Conservation (phyloP, 2,797 vertebrate genomes). For the Syncerus caffer region DNA sequence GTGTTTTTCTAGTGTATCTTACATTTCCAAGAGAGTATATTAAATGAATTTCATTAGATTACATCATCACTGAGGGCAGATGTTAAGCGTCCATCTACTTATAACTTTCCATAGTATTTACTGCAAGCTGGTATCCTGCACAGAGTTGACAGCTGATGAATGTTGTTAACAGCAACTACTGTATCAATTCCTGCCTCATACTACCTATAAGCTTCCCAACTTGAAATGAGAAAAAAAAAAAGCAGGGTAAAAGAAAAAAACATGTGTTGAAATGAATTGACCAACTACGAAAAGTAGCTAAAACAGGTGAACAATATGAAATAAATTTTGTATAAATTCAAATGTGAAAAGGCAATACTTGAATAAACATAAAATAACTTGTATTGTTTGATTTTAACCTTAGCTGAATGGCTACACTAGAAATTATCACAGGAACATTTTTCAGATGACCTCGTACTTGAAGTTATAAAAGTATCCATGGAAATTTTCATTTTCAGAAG, state of each 20-base stretch:
- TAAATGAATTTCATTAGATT: neutral
- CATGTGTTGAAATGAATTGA: neutral
- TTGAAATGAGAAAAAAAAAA: neutral
- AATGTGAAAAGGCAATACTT: neutral
- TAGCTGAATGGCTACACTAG: neutral
- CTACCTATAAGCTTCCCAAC: neutral
- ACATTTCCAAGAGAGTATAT: neutral
- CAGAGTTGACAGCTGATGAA: neutral
- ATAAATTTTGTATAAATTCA: neutral
- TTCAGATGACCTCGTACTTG: neutral
- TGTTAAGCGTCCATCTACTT: neutral
- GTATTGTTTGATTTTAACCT: conserved; percentile 18
- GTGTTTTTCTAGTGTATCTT: neutral
- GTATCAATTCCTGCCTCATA: neutral
- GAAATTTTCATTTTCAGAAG: conserved; percentile 42
- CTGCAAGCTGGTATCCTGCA: neutral
- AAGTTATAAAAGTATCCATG: neutral
- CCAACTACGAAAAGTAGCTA: neutral
- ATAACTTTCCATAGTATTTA: neutral
- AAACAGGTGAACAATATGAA: neutral
- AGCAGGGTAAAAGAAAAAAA: neutral
- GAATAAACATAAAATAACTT: conserved; percentile 39
- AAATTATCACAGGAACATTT: conserved; percentile 9
- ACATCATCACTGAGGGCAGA: neutral
- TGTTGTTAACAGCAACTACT: neutral